Evolutionary conservation across 2,797 vertebrate genomes (phyloP).

Genomic region (Melanogrammus aeglefinus): DNA sequence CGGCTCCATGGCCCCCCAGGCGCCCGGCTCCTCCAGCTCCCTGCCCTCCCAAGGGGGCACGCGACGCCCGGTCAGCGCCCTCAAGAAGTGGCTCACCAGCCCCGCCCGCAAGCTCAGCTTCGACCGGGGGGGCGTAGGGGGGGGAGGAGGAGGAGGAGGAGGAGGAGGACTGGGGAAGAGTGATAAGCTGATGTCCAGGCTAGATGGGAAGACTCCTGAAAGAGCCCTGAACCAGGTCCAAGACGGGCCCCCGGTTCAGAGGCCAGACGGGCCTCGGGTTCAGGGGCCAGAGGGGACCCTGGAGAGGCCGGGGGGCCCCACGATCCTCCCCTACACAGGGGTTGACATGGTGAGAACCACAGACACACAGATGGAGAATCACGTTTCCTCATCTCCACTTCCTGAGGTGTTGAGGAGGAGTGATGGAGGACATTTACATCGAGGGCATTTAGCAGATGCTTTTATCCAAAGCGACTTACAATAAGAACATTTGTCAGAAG

Average conservation of each 20-base stretch:
- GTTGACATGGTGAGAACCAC: constrained; percentile 54
- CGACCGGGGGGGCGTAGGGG: constrained; percentile 46
- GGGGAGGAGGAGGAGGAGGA: constrained; percentile 36
- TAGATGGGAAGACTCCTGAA: constrained; percentile 45
- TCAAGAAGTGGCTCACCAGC: constrained; percentile 86
- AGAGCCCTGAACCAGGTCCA: constrained; percentile 21
- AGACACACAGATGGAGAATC: background rate
- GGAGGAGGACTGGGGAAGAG: constrained; percentile 49
- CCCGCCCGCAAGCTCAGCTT: constrained; percentile 77
- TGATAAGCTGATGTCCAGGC: constrained; percentile 62
- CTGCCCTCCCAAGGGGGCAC: constrained; percentile 66
- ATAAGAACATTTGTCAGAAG: too few relatives aligned
- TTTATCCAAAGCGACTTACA: too few relatives aligned
- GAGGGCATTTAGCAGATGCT: too few relatives aligned
- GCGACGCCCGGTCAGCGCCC: constrained; percentile 77
- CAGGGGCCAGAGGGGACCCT: constrained; percentile 53
- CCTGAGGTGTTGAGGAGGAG: background rate
- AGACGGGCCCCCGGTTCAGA: constrained; percentile 28
- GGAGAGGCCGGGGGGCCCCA: constrained; percentile 46
- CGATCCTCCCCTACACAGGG: constrained; percentile 46
- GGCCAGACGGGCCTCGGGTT: constrained; percentile 19
- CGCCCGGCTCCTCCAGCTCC: constrained; percentile 76
- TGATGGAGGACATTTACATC: background rate
- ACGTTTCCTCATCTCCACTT: background rate
- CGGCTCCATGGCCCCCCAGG: constrained; percentile 72